Evolutionary conservation across 2,113 vertebrate genomes (phyloP).

Genomic region (Corythornis madagascariensis): DNA sequence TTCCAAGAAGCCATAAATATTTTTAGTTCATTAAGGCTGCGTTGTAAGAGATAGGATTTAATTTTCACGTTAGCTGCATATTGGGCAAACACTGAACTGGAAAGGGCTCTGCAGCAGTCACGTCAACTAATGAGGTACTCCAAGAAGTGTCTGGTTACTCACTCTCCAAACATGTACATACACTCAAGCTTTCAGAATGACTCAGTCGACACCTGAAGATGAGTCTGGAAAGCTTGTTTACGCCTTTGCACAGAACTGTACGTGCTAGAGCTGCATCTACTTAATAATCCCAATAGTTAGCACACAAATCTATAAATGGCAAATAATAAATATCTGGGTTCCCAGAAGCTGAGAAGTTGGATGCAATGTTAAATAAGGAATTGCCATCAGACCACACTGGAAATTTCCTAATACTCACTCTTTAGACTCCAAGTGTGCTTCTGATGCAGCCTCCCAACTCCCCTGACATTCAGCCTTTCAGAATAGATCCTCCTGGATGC

Average conservation of each 20-base stretch:
- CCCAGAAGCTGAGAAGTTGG: not conserved
- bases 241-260: not conserved
- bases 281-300: slow-evolving; percentile 15
- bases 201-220: slow-evolving; percentile 37
- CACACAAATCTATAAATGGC: not conserved
- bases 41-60: not conserved
- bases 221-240: slow-evolving; percentile 1
- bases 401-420: slow-evolving; percentile 37
- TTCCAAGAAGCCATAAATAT: not conserved
- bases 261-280: not conserved
- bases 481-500: slow-evolving; percentile 50
- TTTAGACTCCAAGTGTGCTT: not conserved
- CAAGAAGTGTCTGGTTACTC: slow-evolving; percentile 15
- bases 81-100: not conserved
- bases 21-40: not conserved
- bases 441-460: slow-evolving; percentile 36
- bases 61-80: slow-evolving; percentile 3
- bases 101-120: not conserved
- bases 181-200: slow-evolving; percentile 3
- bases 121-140: not conserved
- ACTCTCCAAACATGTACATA: not conserved
- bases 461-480: slow-evolving; percentile 29
- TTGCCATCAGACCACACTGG: slow-evolving; percentile 15
- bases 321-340: not conserved
- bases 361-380: slow-evolving; percentile 28